Evolutionary conservation across 2,888 invertebrate genomes (phyloP), one percentile per base, ranked within the genome.

Genomic region (Morpho deidamia): DNA sequence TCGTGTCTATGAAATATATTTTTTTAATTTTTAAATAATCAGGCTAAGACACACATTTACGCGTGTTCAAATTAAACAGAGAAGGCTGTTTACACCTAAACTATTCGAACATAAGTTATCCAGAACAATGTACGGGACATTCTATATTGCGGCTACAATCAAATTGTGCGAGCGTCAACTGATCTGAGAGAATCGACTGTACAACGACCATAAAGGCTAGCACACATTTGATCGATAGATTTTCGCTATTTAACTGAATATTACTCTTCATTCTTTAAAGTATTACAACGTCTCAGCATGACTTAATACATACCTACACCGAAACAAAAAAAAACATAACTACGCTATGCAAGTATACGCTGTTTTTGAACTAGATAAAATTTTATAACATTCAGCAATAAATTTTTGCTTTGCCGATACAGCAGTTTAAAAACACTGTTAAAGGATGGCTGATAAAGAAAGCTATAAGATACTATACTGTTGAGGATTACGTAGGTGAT

Each of bases 41-140:
- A 23, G 23, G 23, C 4, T 23, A 23, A 23, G 5, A 5, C 4
- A 23, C 23, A 23, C 23, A 23, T 23, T 23, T 5, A 23, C 2
- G 23, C n/a, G n/a, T n/a, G n/a, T n/a, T 23, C 5, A 23, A 23
- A 23, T 23, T 23, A 23, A 66, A 61, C 59, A 62, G 63, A 61
- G 62, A 64, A 62, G 62, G 61, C 67, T 67, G 66, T 73, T 76
- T 70, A 78, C 69, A 70, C 75, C 76, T 82, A 82, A 74, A 78
- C 78, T 78, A 80, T 75, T 74, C 73, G 74, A 73, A 69, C 71
- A 87, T 89, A 89, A 89, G 89, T 88, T 88, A 89, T 89, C 88
- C 89, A 89, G 89, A 89, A 89, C 87, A 86, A 71, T 87, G 86
- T 72, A 71, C 53, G 48, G 60, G 46, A 58, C 57, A 55, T 42